Evolutionary conservation across 2,113 vertebrate genomes (phyloP), one percentile per base, ranked within the genome.

Genomic region (Dinomys branickii): DNA sequence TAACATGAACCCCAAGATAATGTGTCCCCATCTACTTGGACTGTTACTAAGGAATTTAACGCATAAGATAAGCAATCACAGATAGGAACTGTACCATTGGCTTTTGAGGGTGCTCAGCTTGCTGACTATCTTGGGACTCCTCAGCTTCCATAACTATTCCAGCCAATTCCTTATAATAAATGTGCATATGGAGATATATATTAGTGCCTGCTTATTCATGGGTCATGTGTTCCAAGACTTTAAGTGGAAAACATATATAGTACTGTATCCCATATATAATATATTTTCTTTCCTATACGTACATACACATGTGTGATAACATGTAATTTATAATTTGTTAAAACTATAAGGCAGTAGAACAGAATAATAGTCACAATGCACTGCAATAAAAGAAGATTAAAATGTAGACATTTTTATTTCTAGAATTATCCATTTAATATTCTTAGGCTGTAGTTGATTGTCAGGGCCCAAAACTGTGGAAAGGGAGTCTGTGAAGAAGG

Each of bases 151-250:
- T 83, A 73, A 47, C 9, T 41, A 11, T 16, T 16, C n/a, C 44
- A 73, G 11, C 9, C 5, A 84, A 47, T 87, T 90, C 22, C 28
- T 90, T 73, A 50, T 22, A 52, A 38, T 56, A 85, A 38, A 85
- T 54, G 9, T 1, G 54, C 13, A 65, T 44, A 61, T 67, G 28
- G 35, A 80, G 30, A 65, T 13, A 44, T 16, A n/a, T 24, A 28
- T 13, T 33, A 41, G 35, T 41, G 22, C 2, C 5, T 12, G 3
- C 58, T 33, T 41, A 44, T 24, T 52, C 5, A 67, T 20, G 22
- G 3, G 9, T 0, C 0, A n/a, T 44, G 28, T 67, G 22, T 24
- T 67, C 10, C 1, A 67, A 41, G 5, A 22, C 28, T 12, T n/a
- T 13, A 93, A 33, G 8, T 11, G 41, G 28, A 65, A 5, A 41